Base-by-base conservation (phyloP, 2,113 vertebrate species). In the Sakesphorus luctuosus region DNA sequence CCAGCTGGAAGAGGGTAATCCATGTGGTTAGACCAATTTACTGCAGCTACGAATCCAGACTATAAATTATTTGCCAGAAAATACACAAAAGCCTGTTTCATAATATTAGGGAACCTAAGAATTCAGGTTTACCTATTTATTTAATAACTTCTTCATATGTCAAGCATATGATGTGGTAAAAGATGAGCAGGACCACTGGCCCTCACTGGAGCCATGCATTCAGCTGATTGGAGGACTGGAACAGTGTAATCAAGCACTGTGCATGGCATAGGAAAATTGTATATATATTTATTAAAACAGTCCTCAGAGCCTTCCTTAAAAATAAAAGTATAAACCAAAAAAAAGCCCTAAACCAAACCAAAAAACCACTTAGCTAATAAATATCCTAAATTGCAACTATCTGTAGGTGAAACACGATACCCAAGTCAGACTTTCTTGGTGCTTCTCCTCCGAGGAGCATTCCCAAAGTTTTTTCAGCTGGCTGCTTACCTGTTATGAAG, bases 401-500 rank as follows among this genome's bases (percentile, higher is more conserved):
- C 12, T 72, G 29, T 19, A 47, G 43, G 23, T 44, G 20, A 71
- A 93, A 46, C 3, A 3, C 23, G 77, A 36, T 23, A 23, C 4
- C 8, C 20, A 56, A n/a, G 21, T 21, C 3, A 4, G 40, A 36
- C 19, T 14, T 15, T 16, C 13, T 21, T 43, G 58, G 61, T 38
- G 7, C 3, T 33, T 8, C 13, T 26, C 21, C 16, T 88, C 83
- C 62, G 6, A 3, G 65, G 13, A 50, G 29, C 15, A 40, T 20
- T 20, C n/a, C 15, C 72, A 13, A 0, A 2, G 17, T 11, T 14
- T 49, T 71, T 55, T 19, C 56, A 82, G 66, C 12, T 3, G 5
- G 20, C 31, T 84, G 56, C 59, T 87, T 96, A 99, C 99, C 99
- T 98, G 99, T 99, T 19, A 99, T 96, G 67, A 99, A 99, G 98